Evolutionary conservation across 1,140 invertebrate genomes (phyloP), one percentile per base, ranked within the genome.

Genomic region (Lepidurus arcticus): DNA sequence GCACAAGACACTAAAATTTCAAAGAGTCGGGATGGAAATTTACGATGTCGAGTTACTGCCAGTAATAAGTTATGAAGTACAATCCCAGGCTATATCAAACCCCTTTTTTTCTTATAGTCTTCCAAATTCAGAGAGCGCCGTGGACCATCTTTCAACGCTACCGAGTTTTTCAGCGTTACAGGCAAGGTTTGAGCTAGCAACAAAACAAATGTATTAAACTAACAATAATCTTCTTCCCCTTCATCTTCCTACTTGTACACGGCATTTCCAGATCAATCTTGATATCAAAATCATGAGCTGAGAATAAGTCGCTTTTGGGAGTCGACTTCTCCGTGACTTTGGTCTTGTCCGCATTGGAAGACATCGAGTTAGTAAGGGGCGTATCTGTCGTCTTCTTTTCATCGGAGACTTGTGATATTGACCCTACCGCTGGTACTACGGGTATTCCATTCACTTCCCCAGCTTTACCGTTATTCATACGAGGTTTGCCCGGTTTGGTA

Each of bases 231-330:
- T 47, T 47, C 16, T 47, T 47, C 5, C 45, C 45, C 13, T 26
- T 79, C 11, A 11, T 13, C 43, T 81, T 88, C 88, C 88, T 85
- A 94, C 93, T 91, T 82, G 91, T 88, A 80, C 92, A 86, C 77
- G 93, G 92, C 80, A 95, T 90, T 85, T 95, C 94, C 78, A 98
- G 87, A 84, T 98, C 95, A 79, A 97, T 94, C 84, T 92, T 94
- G 81, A 98, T 98, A 83, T 98, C 96, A 86, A 98, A 98, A 86
- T 98, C 94, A 84, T 98, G 96, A 78, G 96, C 91, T 75, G 92
- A 92, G 85, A 97, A 98, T 7, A 98, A 85, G 81, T 90, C 88
- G 82, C 93, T 93, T 47, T 84, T 87, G 42, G 42, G 44, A 8
- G 65, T 76, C 42, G 53, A 44, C 65, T 81, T 80, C 44, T 80